Percentiles rank a stretch among this genome's conserved stretches.
Evolutionary conservation across 1,140 invertebrate species (phyloP).

Genomic region (Drosophila novamexicana): DNA sequence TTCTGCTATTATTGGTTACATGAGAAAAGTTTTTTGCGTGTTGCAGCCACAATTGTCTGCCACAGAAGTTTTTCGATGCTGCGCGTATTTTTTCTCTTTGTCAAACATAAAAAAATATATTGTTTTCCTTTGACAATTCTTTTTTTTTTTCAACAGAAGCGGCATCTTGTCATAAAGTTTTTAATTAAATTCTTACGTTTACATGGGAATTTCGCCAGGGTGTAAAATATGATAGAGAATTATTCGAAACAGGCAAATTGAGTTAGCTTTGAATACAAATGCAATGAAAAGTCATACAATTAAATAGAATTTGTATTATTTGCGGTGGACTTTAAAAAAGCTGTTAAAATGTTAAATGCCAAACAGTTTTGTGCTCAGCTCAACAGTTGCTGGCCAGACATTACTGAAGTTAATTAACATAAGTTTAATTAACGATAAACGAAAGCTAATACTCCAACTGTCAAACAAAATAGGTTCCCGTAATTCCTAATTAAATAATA

Average conservation of each 20-base stretch:
- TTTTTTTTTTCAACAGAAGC: constrained; percentile 34
- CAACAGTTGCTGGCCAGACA: too few relatives aligned
- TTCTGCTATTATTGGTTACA: constrained; percentile 80
- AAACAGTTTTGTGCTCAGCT: too few relatives aligned
- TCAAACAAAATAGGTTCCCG: too few relatives aligned
- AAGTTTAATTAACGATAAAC: too few relatives aligned
- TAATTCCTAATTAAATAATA: too few relatives aligned
- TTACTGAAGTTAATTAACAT: too few relatives aligned
- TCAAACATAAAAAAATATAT: constrained; percentile 21
- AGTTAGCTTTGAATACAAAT: constrained; percentile 27
- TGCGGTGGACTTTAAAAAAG: not conserved
- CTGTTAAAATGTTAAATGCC: too few relatives aligned
- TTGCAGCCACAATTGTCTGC: constrained; percentile 71
- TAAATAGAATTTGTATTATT: not conserved
- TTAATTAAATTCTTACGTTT: constrained; percentile 81
- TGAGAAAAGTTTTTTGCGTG: constrained; percentile 61
- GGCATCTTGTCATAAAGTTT: constrained; percentile 80
- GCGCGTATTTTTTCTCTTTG: constrained; percentile 59
- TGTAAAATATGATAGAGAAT: not conserved
- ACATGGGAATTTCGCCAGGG: constrained; percentile 53
- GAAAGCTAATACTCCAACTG: too few relatives aligned
- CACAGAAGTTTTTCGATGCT: constrained; percentile 68
- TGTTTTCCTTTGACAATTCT: constrained; percentile 38
- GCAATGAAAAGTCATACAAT: not conserved
- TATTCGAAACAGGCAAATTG: constrained; percentile 34